Conservation (phyloP, 2,797 vertebrate species). For the Corythornis leucogaster region DNA sequence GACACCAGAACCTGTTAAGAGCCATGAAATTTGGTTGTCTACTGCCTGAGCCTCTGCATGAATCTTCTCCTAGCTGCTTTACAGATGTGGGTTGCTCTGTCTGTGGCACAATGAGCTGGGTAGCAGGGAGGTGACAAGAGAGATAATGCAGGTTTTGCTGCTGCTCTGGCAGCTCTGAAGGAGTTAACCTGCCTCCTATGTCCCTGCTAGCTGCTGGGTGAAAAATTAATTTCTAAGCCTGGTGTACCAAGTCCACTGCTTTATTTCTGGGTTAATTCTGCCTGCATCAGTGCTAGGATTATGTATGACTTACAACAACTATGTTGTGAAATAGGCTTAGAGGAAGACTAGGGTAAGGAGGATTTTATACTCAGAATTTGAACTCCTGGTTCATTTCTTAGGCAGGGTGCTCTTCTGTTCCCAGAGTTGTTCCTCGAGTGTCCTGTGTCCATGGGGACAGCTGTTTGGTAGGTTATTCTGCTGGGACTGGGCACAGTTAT, state of each 20-base stretch:
- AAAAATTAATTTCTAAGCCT: constrained; percentile 38
- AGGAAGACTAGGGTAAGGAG: not conserved
- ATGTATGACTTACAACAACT: not conserved
- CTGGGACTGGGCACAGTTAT: not conserved
- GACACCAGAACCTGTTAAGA: not conserved
- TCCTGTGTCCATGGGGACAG: not conserved
- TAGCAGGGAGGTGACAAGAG: not conserved
- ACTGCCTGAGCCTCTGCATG: not conserved
- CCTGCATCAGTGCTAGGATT: not conserved
- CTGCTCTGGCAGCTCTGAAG: not conserved
- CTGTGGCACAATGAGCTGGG: not conserved
- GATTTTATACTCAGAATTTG: not conserved
- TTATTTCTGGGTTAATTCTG: constrained; percentile 36
- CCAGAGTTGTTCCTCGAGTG: not conserved
- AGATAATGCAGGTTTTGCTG: not conserved
- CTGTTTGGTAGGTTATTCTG: not conserved
- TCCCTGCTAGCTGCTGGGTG: constrained; percentile 4
- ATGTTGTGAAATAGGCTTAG: not conserved
- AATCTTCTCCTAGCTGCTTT: not conserved
- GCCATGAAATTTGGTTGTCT: not conserved
- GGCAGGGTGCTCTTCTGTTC: not conserved
- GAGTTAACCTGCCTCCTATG: not conserved
- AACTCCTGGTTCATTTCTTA: not conserved
- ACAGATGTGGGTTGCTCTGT: fast-evolving
- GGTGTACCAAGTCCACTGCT: not conserved